These are phyloP conservation scores for Chromis chromis DNA, from an alignment of 2,797 vertebrate genomes.

Conservation along the genomic window DNA sequence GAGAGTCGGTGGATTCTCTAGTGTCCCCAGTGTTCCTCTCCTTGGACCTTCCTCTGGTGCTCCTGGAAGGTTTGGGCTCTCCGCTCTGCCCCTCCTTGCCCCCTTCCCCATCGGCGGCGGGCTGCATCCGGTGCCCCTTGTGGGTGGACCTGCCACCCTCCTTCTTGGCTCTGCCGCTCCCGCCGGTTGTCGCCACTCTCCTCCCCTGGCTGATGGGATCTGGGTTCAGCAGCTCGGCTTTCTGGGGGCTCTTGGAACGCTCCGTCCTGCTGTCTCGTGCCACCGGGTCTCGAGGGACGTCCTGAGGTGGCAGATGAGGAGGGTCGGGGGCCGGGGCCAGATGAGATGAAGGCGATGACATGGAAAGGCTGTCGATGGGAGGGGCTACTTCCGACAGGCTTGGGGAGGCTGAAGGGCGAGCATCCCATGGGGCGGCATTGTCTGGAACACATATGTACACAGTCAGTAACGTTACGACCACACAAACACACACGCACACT, in stretches of 20 bases:
- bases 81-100: constrained; percentile 81
- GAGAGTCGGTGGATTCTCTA: constrained; percentile 77
- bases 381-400: constrained; percentile 97
- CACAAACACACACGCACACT: not conserved
- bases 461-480: constrained; percentile 30
- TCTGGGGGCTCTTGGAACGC: constrained; percentile 89
- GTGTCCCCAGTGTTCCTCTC: constrained; percentile 82
- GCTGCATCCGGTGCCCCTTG: constrained; percentile 80
- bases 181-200: constrained; percentile 59
- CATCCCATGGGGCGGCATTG: constrained; percentile 94
- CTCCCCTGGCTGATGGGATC: constrained; percentile 81
- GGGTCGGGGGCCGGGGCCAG: constrained; percentile 91
- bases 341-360: constrained; percentile 94
- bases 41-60: constrained; percentile 84
- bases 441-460: constrained; percentile 83
- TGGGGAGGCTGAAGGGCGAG: constrained; percentile 95
- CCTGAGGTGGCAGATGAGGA: constrained; percentile 90
- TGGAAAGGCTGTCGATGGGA: constrained; percentile 89
- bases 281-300: constrained; percentile 88
- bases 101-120: constrained; percentile 77
- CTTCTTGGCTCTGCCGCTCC: constrained; percentile 78
- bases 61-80: constrained; percentile 82
- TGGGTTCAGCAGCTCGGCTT: constrained; percentile 82
- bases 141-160: constrained; percentile 90
- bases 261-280: constrained; percentile 88